Evolutionary conservation across 37 sponge, comb jelly and placozoan species (phyloP), one percentile per base, ranked within the genome.

Genomic region (Chondrilla cf. caribensis): DNA sequence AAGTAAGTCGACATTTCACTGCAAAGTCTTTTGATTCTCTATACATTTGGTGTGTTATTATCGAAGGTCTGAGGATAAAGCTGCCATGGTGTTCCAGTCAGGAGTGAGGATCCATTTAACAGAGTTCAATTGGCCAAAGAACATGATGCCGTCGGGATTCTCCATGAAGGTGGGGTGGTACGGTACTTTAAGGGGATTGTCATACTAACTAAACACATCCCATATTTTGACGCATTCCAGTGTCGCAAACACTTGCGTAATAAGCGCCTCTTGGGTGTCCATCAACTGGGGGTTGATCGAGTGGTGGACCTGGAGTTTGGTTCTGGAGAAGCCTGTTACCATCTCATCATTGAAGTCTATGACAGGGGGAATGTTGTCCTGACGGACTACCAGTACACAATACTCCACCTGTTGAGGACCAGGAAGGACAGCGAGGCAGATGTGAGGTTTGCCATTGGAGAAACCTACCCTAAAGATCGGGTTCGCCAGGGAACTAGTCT

Each of bases 111-210:
- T 98, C 35, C 99, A 98, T 60, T 79, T 81, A 29, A 98, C 99
- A 17, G 99, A 94, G 40, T 98, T 96, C 81, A 94, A 94, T 15
- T 96, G 97, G 97, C 99, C 99, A 0, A 98, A 98, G 82, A 70
- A 87, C 70, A 87, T 91, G 81, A 88, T 89, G 58, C 99, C 99
- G 0, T 98, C 99, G 37, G 91, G 93, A 18, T 98, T 98, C 81
- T 84, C 95, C 38, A 94, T 96, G 93, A 98, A 98, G 79, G 93
- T 89, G 58, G 29, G 7, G 38, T 6, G 19, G 31, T 55, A 55
- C 11, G 57, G 11, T 17, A 55, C 57, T 11, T 55, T 11, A 55
- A 19, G 17, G 11, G 57, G 57, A 11, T 19, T 17, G 17, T 55
- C 17, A 55, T 17, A 55, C 17, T 11, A 55, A 55, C 11, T 55